Evolutionary conservation across 1,140 invertebrate species (phyloP).

Genomic region (Riptortus pedestris): DNA sequence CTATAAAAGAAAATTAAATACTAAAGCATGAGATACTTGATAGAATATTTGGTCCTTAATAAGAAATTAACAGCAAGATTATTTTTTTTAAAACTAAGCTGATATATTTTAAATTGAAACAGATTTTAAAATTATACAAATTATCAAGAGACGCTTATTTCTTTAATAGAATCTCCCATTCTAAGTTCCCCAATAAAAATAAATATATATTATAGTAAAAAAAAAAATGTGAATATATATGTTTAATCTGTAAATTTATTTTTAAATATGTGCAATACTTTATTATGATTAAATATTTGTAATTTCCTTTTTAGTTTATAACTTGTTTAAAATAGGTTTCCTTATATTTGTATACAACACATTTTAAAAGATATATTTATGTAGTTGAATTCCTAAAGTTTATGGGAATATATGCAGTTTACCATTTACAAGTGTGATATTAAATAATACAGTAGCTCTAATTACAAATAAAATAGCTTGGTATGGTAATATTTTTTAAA

Average conservation of each 20-base stretch:
- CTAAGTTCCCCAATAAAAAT: too few relatives aligned
- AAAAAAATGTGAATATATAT: not conserved
- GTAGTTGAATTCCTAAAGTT: constrained; percentile 1
- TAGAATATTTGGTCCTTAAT: too few relatives aligned
- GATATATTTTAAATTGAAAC: too few relatives aligned
- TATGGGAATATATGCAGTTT: constrained; percentile 1
- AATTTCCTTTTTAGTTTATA: not conserved
- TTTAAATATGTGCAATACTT: constrained; percentile 10
- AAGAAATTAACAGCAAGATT: too few relatives aligned
- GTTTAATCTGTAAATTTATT: not conserved
- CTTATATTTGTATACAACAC: not conserved
- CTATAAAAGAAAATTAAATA: too few relatives aligned
- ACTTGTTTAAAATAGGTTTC: not conserved
- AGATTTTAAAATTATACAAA: too few relatives aligned
- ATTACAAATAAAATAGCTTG: not conserved
- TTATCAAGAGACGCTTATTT: too few relatives aligned
- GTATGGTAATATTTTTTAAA: constrained; percentile 2
- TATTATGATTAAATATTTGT: not conserved
- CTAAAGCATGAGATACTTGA: too few relatives aligned
- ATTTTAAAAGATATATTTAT: constrained; percentile 9
- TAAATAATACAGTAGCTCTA: constrained; percentile 11
- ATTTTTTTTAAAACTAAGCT: too few relatives aligned
- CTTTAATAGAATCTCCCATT: too few relatives aligned
- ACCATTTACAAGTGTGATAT: constrained; percentile 18
- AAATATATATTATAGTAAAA: too few relatives aligned